Evolutionary conservation across 2,113 vertebrate species (phyloP).

Genomic region (Limanda limanda): DNA sequence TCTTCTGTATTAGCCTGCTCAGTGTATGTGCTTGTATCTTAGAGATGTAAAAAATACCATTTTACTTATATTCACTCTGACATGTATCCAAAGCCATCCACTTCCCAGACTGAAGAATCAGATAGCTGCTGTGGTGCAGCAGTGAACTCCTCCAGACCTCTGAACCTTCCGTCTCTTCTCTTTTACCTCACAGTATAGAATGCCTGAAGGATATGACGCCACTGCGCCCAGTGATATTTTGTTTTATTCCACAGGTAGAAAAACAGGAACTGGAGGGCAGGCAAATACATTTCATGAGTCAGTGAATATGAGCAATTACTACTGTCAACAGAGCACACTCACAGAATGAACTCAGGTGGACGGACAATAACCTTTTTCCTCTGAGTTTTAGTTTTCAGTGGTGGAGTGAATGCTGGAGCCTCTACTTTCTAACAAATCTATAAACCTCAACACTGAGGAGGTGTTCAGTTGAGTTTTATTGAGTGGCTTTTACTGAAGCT

Average conservation of each 20-base stretch:
- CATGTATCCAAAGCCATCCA: conserved; percentile 82
- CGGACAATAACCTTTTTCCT: conserved; percentile 39
- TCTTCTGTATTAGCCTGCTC: too few species aligned
- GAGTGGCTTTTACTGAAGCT: too few species aligned
- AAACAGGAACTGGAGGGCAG: conserved; percentile 45
- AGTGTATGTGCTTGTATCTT: too few species aligned
- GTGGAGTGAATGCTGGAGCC: background rate
- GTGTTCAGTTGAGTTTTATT: too few species aligned
- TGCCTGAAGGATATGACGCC: conserved; percentile 42
- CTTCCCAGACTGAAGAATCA: conserved; percentile 50
- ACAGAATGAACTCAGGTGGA: conserved; percentile 51
- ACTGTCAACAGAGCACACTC: conserved; percentile 59
- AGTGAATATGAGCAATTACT: conserved; percentile 63
- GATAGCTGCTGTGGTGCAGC: conserved; percentile 69
- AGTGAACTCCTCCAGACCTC: conserved; percentile 56
- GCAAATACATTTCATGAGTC: conserved; percentile 69
- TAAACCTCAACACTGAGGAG: background rate
- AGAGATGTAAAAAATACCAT: background rate
- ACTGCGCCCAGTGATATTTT: conserved; percentile 65
- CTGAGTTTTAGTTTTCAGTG: background rate
- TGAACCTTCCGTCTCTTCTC: conserved; percentile 49
- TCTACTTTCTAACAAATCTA: background rate
- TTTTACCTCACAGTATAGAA: conserved; percentile 51
- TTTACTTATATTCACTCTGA: conserved; percentile 47
- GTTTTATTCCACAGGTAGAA: conserved; percentile 58